Base-by-base conservation (phyloP, 2,113 vertebrate genomes). In the western clawed frog (Xenopus tropicalis) region DNA sequence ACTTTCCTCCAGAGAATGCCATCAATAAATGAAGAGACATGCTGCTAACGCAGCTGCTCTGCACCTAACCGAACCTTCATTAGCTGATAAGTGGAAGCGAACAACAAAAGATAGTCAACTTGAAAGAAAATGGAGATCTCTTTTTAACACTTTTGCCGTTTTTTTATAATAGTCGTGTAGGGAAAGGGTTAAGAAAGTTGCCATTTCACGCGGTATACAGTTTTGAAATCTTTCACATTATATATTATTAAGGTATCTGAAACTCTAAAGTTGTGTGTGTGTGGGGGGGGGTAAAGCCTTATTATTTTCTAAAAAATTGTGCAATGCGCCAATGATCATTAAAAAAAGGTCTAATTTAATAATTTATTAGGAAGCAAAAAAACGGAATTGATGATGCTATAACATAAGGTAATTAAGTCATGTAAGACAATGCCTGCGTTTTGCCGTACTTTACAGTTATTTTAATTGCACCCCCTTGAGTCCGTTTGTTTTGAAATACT, bases 21-120 rank as follows among this genome's bases (percentile, higher is more conserved):
- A 89, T 89, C 86, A 90, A 91, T 90, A 91, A 91, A 86, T 86
- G 83, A 90, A 85, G 74, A 86, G 78, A 82, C 81, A 80, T 46
- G 79, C 66, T 85, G 81, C 67, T 81, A 78, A 63, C 84, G 85
- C 86, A 88, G 86, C 83, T 87, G 80, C 78, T 84, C 72, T 76
- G 74, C 71, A 85, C 78, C 80, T 80, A 69, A 42, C 63, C 81
- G 79, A 86, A 80, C 58, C 67, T 24, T 84, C 83, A 82, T 82
- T 82, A 86, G 58, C 67, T 81, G 79, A 61, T 79, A 81, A 72
- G n/a, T 70, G 70, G 74, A 43, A 59, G 43, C 65, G 69, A 63
- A 1, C 11, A 70, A 48, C 10, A 0, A 11, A 5, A 1, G 64
- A 66, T 62, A 62, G 56, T 13, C 29, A 3, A 1, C 29, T n/a